Evolutionary conservation across 1,140 invertebrate genomes (phyloP), one percentile per base, ranked within the genome.

Genomic region (Diprion similis): DNA sequence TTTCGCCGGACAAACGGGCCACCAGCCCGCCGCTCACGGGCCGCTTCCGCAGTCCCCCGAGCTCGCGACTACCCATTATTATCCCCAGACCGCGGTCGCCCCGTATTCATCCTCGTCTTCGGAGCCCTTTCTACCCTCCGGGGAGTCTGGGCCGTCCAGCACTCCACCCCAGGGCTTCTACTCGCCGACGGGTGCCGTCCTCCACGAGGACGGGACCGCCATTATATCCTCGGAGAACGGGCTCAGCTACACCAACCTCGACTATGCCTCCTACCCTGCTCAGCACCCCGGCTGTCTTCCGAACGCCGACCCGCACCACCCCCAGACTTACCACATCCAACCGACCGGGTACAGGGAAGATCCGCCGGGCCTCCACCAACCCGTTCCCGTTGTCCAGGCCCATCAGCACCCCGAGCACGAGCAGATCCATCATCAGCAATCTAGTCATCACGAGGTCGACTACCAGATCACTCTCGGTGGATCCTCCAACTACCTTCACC

Each of bases 171-270:
- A 86, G 65, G 79, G 75, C 48, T 87, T 86, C 71, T 87, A 88
- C 73, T 80, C 85, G 0, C 77, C 84, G 66, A 78, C 85, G 72
- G 84, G 80, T 0, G 80, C 83, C 1, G 87, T 86, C 72, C 86
- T 80, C 71, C 90, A 85, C 78, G 88, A 89, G 72, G 86, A 87
- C 76, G 86, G 87, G 6, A 84, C 89, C 3, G 88, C 90, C 10
- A 95, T 96, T 18, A 96, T 96, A 68, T 95, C 93, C 78, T 93
- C 94, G 0, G 93, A 95, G 78, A 95, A 95, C 72, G 95, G 95
- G 0, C 86, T 97, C 65, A 96, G 95, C 82, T 97, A 97, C 84
- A 97, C 96, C 0, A 97, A 97, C 86, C 86, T 97, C 79, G 96
- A 97, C 87, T 95, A 95, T 78, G 82, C 83, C 4, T 73, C 86